These are phyloP conservation scores for Echinops telfairi DNA, from an alignment of 2,113 vertebrate genomes.

Conservation along the genomic window DNA sequence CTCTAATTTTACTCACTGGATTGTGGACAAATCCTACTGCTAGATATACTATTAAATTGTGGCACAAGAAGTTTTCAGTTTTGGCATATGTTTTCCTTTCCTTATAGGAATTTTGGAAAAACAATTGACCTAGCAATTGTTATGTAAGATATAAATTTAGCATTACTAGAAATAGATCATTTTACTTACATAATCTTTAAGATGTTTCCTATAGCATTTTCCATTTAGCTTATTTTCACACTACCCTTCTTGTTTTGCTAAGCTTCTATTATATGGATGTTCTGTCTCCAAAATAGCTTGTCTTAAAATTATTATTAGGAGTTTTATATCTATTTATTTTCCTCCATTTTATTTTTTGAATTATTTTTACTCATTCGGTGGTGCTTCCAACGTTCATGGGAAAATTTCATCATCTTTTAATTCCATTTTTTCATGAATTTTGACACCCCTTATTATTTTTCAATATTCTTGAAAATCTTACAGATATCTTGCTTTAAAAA, in stretches of 20 bases:
- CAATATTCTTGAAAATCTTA: not conserved
- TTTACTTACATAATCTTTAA: not conserved
- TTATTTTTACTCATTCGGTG: not conserved
- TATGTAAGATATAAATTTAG: not conserved
- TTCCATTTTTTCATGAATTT: no score
- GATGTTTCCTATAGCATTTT: not conserved
- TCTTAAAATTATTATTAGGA: not conserved
- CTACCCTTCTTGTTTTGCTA: not conserved
- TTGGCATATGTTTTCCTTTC: not conserved
- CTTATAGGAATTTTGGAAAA: not conserved
- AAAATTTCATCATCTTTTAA: no score
- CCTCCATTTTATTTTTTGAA: not conserved
- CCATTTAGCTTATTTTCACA: not conserved
- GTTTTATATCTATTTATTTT: constrained; percentile 28
- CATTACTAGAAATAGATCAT: not conserved
- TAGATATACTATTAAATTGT: not conserved
- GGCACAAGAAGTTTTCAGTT: not conserved
- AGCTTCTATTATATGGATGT: not conserved
- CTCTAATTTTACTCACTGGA: not conserved
- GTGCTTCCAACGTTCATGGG: no score
- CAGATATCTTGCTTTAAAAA: no score
- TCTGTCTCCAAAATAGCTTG: not conserved
- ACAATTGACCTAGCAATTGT: not conserved
- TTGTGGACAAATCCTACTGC: not conserved
- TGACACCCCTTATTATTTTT: not conserved